Base-by-base conservation (phyloP, 2,797 vertebrate genomes). In the Galaxias olidus region DNA sequence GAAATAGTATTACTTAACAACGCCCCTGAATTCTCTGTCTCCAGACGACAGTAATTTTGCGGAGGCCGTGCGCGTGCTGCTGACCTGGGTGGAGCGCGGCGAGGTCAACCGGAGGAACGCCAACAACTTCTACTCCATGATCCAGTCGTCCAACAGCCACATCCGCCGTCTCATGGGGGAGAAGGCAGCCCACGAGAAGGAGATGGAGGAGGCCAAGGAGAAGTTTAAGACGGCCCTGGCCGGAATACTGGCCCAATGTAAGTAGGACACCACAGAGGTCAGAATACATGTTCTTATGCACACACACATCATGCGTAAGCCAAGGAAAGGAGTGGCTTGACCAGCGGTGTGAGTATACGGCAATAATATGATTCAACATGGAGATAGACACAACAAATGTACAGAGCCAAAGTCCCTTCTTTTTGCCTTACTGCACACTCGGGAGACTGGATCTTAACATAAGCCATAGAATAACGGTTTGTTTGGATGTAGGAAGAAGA, bases 111-210 rank as follows among this genome's bases (percentile, higher is more conserved):
- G 96, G 17, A 92, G 95, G 59, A 98, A 94, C 0, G 95, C 96
- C 85, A 98, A 97, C 89, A 97, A 94, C 90, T 98, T 98, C 90
- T 98, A 98, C 84, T 98, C 96, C 72, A 98, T 98, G 97, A 96
- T 98, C 89, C 96, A 98, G 86, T 96, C 95, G 0, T 94, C 95
- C 69, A 98, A 97, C 82, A 96, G 96, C 86, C 96, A 98, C 70
- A 86, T 98, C 74, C 95, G 96, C 65, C 88, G 95, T 18, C 91
- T 98, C 19, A 91, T 95, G 78, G 91, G 92, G 0, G 96, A 98
- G 87, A 98, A 97, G 79, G 91, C 92, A 0, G 85, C 93, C 42
- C 96, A 98, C 0, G 96, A 98, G 84, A 98, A 96, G 75, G 96
- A 96, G 82, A 94, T 98, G 95, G 96, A 98, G 18, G 95, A 96